phyloP scores from a whole-genome alignment of 1,140 invertebrate species.

The Goniozus legneri region DNA sequence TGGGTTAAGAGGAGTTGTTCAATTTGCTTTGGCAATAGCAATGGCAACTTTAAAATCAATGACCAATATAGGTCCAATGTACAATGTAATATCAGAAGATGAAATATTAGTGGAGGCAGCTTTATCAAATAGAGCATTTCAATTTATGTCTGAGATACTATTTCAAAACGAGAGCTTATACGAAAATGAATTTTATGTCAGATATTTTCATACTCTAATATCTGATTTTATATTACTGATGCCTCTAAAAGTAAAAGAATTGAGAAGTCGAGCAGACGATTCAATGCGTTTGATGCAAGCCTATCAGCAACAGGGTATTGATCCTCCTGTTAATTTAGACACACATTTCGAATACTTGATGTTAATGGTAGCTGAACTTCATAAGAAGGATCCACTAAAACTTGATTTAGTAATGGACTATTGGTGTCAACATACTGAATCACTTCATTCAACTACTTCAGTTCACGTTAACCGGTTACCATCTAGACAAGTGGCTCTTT shows the following conservation, averaged over 20 bases:
- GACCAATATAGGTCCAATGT: slow-evolving; percentile 40
- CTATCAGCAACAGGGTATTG: slow-evolving; percentile 77
- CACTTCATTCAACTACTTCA: slow-evolving; percentile 35
- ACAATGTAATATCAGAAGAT: slow-evolving; percentile 45
- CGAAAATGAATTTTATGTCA: slow-evolving; percentile 79
- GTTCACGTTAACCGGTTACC: slow-evolving; percentile 44
- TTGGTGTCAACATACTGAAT: slow-evolving; percentile 65
- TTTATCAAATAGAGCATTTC: slow-evolving; percentile 77
- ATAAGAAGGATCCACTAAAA: slow-evolving; percentile 69
- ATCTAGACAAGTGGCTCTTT: slow-evolving; percentile 72
- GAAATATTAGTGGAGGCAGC: slow-evolving; percentile 70
- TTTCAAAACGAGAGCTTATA: slow-evolving; percentile 69
- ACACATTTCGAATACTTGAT: slow-evolving; percentile 83
- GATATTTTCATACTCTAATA: slow-evolving; percentile 79
- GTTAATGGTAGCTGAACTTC: slow-evolving; percentile 73
- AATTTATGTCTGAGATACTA: slow-evolving; percentile 70
- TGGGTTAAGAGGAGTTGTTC: slow-evolving; percentile 70
- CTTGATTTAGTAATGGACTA: slow-evolving; percentile 75
- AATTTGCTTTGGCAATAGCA: slow-evolving; percentile 77
- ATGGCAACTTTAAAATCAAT: slow-evolving; percentile 72
- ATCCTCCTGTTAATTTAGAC: slow-evolving; percentile 70
- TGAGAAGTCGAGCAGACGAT: slow-evolving; percentile 83
- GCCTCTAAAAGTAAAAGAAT: slow-evolving; percentile 85
- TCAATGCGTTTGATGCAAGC: slow-evolving; percentile 77
- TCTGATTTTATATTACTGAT: slow-evolving; percentile 92